phyloP scores from a whole-genome alignment of 2,888 invertebrate genomes.

The Dolomedes plantarius region DNA sequence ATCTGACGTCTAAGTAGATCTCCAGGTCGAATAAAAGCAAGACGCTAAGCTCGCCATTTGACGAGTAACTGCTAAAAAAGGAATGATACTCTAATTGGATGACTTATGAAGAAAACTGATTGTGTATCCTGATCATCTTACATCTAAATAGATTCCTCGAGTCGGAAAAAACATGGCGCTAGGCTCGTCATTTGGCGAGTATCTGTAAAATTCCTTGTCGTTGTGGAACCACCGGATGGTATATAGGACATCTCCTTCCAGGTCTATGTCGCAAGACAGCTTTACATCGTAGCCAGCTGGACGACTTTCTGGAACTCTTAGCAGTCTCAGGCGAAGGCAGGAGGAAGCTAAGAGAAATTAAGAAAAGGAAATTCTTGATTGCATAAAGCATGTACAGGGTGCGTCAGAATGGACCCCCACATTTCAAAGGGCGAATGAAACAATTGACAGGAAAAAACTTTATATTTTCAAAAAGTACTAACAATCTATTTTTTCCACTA shows the following conservation, averaged over 20 bases:
- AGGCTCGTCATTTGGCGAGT: slow-evolving; percentile 31
- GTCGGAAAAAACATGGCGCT: slow-evolving; percentile 36
- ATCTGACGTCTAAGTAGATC: slow-evolving; percentile 49
- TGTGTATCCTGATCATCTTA: too few species aligned
- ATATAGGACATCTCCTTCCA: slow-evolving; percentile 45
- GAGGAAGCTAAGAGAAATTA: slow-evolving; percentile 9
- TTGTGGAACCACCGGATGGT: slow-evolving; percentile 54
- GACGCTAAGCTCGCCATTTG: too few species aligned
- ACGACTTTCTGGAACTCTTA: slow-evolving; percentile 26
- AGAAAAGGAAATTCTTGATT: too few species aligned
- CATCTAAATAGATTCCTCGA: slow-evolving; percentile 48
- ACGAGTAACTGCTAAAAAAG: too few species aligned
- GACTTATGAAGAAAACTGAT: too few species aligned
- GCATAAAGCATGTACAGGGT: too few species aligned
- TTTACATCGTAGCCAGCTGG: slow-evolving; percentile 32
- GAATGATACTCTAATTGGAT: too few species aligned
- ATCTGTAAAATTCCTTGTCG: slow-evolving; percentile 45
- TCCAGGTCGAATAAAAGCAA: slow-evolving; percentile 44
- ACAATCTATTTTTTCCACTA: too few species aligned
- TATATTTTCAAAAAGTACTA: too few species aligned
- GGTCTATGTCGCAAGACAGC: slow-evolving; percentile 40
- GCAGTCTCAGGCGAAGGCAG: slow-evolving; percentile 28
- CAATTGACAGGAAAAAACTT: too few species aligned
- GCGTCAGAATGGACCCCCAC: too few species aligned
- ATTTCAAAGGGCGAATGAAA: too few species aligned